A percentile compares a stretch with the other conserved stretches of the same genome.
Evolutionary conservation across 1,140 invertebrate species (phyloP).

Genomic region (Eriosoma lanigerum): DNA sequence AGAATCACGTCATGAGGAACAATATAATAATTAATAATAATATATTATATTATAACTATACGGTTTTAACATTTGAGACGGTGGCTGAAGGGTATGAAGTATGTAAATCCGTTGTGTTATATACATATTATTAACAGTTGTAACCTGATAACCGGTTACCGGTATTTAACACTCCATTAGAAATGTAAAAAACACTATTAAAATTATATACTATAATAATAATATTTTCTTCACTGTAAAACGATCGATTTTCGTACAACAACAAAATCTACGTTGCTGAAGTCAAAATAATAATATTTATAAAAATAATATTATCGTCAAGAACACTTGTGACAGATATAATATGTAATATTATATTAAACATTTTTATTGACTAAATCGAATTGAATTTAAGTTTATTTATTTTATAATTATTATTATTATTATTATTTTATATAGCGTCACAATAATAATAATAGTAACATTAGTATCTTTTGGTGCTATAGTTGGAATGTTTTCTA

Average conservation of each 20-base stretch:
- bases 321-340: no score
- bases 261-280: no score
- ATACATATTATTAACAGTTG: background rate
- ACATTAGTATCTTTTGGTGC: background rate
- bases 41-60: constrained; percentile 1
- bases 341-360: no score
- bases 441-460: no score
- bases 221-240: background rate
- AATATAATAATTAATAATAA: constrained; percentile 5
- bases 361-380: no score
- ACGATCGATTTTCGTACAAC: background rate
- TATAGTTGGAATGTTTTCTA: background rate
- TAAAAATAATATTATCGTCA: no score
- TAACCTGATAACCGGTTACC: constrained; percentile 16
- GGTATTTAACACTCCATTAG: constrained; percentile 29
- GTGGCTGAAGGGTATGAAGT: constrained; percentile 3
- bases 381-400: no score
- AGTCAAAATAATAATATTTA: no score
- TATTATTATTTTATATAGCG: background rate
- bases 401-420: background rate
- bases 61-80: background rate
- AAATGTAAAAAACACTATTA: background rate
- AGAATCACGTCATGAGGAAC: background rate
- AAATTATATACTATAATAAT: no score
- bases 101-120: constrained; percentile 12